phyloP scores from a whole-genome alignment of 2,888 invertebrate genomes.

The Agriopis marginaria region DNA sequence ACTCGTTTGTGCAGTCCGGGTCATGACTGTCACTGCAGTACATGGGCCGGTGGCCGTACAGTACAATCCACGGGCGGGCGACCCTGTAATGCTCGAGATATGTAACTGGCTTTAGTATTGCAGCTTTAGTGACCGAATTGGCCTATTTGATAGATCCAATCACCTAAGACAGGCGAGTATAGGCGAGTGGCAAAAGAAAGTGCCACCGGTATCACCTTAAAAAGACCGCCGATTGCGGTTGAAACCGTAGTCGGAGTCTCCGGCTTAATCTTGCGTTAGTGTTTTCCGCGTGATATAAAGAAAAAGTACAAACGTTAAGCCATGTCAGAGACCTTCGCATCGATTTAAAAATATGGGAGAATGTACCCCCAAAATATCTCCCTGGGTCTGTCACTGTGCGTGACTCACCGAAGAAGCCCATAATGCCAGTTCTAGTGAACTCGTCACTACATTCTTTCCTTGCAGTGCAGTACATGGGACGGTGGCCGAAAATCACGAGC shows the following conservation, averaged over 20 bases:
- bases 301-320: neutral
- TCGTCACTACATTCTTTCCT: slow-evolving; percentile 90
- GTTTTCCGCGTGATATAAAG: no score
- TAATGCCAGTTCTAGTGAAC: slow-evolving; percentile 87
- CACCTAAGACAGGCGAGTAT: no score
- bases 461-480: slow-evolving; percentile 96
- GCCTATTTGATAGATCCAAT: no score
- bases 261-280: no score
- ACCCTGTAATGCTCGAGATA: slow-evolving; percentile 1
- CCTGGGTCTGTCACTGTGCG: slow-evolving; percentile 44
- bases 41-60: slow-evolving; percentile 91
- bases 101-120: neutral
- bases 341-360: neutral
- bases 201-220: no score
- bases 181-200: no score
- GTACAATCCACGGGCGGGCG: slow-evolving; percentile 89
- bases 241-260: no score
- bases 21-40: slow-evolving; percentile 93
- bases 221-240: no score
- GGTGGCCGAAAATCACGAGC: slow-evolving; percentile 88
- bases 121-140: neutral
- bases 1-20: slow-evolving; percentile 90
- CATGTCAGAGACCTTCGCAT: neutral
- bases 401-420: slow-evolving; percentile 85
- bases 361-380: slow-evolving; percentile 4